Evolutionary conservation across 2,113 vertebrate genomes (phyloP).

Genomic region (Verasper variegatus): DNA sequence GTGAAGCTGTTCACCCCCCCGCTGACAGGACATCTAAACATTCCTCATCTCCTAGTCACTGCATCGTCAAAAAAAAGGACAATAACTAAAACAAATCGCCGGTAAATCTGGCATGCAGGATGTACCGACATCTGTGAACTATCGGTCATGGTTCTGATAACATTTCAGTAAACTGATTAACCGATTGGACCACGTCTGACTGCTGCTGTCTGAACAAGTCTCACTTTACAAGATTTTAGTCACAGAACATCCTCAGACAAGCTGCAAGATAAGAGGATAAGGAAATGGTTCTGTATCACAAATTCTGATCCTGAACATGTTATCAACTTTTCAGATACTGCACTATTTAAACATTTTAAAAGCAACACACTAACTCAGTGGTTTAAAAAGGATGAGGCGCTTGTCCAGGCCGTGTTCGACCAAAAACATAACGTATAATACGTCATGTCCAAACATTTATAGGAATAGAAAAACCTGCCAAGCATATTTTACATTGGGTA

Average conservation of each 20-base stretch:
- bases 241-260: not conserved
- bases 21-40: conserved; percentile 1
- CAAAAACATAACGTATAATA: too few relatives aligned
- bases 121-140: not conserved
- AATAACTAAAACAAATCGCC: not conserved
- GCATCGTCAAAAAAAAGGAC: conserved; percentile 10
- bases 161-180: not conserved
- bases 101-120: not conserved
- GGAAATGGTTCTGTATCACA: not conserved
- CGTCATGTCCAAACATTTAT: not conserved
- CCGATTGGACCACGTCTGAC: not conserved
- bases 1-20: conserved; percentile 6
- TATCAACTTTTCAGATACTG: not conserved
- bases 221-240: not conserved
- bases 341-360: not conserved
- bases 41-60: conserved; percentile 8
- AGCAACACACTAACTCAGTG: not conserved
- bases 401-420: not conserved
- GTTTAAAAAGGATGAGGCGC: not conserved
- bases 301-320: not conserved
- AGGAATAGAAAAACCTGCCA: conserved; percentile 15
- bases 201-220: not conserved
- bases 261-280: not conserved
- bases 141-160: not conserved
- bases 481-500: conserved; percentile 16